Base-by-base conservation (phyloP, 2,888 invertebrate genomes). In the Lasius platythorax region DNA sequence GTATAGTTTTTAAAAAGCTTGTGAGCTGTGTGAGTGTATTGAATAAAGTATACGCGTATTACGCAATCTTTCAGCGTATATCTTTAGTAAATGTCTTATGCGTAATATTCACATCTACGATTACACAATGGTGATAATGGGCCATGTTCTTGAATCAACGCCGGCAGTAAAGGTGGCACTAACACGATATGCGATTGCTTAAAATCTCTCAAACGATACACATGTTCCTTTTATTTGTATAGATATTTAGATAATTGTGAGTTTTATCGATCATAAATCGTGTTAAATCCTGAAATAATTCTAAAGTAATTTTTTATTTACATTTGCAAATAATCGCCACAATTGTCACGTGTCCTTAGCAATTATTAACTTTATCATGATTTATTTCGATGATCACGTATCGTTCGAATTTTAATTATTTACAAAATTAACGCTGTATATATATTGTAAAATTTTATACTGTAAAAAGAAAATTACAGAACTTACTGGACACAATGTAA, bases 1-100 rank as follows among this genome's bases (percentile, higher is more conserved):
- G 0, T 64, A n/a, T 18, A 33, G 23, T 5, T 8, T 18, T 43
- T 53, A 6, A 40, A 43, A 15, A n/a, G 23, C 56, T 28, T 33
- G 5, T 23, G 46, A n/a, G 30, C 11, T 61, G 23, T 61, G 23
- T 28, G 28, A 61, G 46, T 61, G 28, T 81, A 63, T 70, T 70
- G 50, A 50, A 82, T 74, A 15, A 68, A n/a, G 61, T 53, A n/a
- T 30, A 70, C 68, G 53, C 11, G 66, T 15, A 37, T 85, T 83
- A 64, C 30, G 75, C 53, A 74, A 83, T 83, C 63, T 53, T n/a
- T 56, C 63, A 30, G 43, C 18, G 58, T 70, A 83, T 83, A 23
- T 37, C 37, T 37, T 37, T 64, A 75, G 63, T 74, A 75, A 84
- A 75, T 58, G 74, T 46, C 37, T 66, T 61, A 30, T 56, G 9